Percentiles rank a stretch among this genome's conserved stretches.
Evolutionary conservation across 1,140 invertebrate species (phyloP).

Genomic region (Hyposmocoma kahamanoa): DNA sequence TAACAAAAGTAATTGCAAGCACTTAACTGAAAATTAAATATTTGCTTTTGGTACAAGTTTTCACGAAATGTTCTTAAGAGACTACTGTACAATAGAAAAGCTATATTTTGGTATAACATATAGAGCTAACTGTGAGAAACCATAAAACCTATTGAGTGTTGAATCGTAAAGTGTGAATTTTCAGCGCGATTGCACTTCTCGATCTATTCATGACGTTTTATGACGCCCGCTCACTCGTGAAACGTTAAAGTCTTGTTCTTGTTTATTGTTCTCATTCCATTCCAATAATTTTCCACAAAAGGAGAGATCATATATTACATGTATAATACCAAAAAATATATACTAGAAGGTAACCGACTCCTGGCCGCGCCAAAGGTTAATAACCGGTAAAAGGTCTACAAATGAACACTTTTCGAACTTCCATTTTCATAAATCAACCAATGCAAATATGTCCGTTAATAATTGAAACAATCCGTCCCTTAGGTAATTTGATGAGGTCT

Average conservation of each 20-base stretch:
- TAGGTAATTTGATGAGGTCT: conserved; percentile 24
- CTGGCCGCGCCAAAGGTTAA: background rate
- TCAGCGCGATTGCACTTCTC: conserved; percentile 31
- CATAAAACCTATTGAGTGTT: conserved; percentile 41
- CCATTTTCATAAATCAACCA: background rate
- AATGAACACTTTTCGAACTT: background rate
- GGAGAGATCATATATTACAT: background rate
- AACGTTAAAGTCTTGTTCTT: background rate
- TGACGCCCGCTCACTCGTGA: conserved; percentile 3
- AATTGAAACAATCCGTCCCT: conserved; percentile 17
- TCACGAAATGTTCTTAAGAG: too few relatives aligned
- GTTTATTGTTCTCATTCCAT: conserved; percentile 2
- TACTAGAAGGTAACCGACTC: background rate
- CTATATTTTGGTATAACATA: too few relatives aligned
- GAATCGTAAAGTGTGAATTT: conserved; percentile 44
- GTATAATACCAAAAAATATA: background rate
- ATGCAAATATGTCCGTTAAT: conserved; percentile 3
- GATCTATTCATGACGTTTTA: conserved; percentile 24
- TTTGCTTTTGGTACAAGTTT: too few relatives aligned
- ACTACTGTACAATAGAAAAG: too few relatives aligned
- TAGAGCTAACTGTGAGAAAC: conserved; percentile 18
- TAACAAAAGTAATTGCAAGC: too few relatives aligned
- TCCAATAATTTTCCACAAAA: background rate
- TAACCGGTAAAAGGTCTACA: background rate
- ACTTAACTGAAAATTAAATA: too few relatives aligned